Percentiles rank a stretch among this genome's conserved stretches.
Evolutionary conservation across 2,797 vertebrate species (phyloP).

Genomic region (Poeciliopsis presidionis): DNA sequence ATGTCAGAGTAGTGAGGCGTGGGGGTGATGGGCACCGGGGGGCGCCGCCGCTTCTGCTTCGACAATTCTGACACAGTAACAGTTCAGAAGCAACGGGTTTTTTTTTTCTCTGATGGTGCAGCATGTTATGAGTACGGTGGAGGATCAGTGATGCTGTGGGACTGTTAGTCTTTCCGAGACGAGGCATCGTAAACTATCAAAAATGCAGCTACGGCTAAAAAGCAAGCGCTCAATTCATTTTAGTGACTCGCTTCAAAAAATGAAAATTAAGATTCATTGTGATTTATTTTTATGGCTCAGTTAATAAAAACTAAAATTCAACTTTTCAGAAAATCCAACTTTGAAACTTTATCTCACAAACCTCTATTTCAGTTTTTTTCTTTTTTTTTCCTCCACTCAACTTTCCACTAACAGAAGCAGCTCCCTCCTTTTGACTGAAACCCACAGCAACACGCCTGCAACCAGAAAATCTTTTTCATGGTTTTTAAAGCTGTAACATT

Average conservation of each 20-base stretch:
- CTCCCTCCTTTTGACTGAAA: background rate
- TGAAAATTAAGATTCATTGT: background rate
- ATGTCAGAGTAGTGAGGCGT: slow-evolving; percentile 92
- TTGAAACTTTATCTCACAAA: background rate
- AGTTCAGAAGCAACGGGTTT: too few species aligned
- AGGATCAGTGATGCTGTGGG: background rate
- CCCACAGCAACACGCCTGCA: background rate
- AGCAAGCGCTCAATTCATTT: background rate
- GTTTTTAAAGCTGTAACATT: background rate
- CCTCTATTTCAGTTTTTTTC: background rate
- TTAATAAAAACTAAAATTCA: background rate
- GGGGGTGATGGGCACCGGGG: slow-evolving; percentile 87
- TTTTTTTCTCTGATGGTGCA: too few species aligned
- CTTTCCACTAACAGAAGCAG: background rate
- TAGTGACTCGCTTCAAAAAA: background rate
- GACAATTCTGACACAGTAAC: slow-evolving; percentile 43
- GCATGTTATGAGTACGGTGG: background rate
- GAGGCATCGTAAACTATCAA: background rate
- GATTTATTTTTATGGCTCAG: background rate
- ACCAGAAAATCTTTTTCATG: background rate
- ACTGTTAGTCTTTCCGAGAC: background rate
- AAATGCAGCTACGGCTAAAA: background rate
- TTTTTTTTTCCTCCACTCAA: background rate
- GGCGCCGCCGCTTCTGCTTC: slow-evolving; percentile 55
- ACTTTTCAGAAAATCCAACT: background rate